These are phyloP conservation scores for Furcifer pardalis DNA, from an alignment of 2,797 vertebrate genomes.

Conservation along the genomic window DNA sequence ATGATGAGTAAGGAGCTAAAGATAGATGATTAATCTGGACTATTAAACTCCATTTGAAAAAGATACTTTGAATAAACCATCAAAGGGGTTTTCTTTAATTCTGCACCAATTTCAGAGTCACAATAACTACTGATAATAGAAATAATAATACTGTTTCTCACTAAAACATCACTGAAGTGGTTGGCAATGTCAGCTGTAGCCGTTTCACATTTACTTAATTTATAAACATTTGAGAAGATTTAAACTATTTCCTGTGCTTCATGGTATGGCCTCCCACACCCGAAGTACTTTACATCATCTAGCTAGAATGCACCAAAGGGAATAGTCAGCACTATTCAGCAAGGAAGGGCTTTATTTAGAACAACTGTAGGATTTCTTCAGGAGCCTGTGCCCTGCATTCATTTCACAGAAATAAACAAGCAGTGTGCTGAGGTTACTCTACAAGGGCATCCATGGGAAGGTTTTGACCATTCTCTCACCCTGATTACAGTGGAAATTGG, in stretches of 20 bases:
- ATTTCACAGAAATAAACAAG: conserved; percentile 31
- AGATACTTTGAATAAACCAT: background rate
- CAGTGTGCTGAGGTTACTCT: conserved; percentile 4
- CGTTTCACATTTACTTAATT: conserved; percentile 76
- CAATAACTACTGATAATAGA: conserved; percentile 19
- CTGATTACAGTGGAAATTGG: background rate
- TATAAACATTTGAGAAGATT: conserved; percentile 78
- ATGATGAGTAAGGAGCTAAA: background rate
- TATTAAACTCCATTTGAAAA: background rate
- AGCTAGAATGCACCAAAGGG: conserved; percentile 74
- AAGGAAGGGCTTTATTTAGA: conserved; percentile 70
- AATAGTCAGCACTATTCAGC: conserved; percentile 65
- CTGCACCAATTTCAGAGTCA: conserved; percentile 48
- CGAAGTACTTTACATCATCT: conserved; percentile 77
- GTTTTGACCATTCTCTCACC: conserved; percentile 27
- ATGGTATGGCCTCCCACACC: conserved; percentile 77
- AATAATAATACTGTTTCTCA: conserved; percentile 57
- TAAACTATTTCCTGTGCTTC: conserved; percentile 80
- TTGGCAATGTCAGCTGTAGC: conserved; percentile 66
- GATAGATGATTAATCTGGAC: background rate
- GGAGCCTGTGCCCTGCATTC: conserved; percentile 37
- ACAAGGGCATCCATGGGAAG: background rate
- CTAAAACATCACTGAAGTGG: conserved; percentile 69
- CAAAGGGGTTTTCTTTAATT: background rate
- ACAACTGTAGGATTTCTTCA: conserved; percentile 48